Conservation (phyloP, 2,888 invertebrate genomes). For the Oscheius sp. region DNA sequence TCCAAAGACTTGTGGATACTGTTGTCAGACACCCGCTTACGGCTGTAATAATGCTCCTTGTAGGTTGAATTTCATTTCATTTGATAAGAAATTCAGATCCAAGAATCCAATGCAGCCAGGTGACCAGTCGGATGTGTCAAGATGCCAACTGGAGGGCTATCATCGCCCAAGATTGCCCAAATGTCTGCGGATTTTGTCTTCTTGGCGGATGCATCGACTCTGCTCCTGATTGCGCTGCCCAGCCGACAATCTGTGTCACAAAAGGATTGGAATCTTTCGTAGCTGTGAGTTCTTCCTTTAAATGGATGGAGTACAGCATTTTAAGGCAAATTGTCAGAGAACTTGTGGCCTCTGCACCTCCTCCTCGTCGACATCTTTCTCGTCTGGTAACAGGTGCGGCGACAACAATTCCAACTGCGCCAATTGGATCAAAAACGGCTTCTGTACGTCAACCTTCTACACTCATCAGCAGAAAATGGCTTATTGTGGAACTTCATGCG, state of each 20-base stretch:
- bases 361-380: neutral
- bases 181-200: conserved; percentile 21
- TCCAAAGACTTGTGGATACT: conserved; percentile 35
- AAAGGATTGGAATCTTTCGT: conserved; percentile 13
- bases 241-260: conserved; percentile 27
- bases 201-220: conserved; percentile 28
- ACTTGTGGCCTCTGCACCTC: conserved; percentile 11
- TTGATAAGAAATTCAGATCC: too few species aligned
- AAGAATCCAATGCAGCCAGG: conserved; percentile 16
- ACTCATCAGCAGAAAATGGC: neutral
- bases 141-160: conserved; percentile 6
- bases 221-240: conserved; percentile 25
- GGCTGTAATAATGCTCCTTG: conserved; percentile 18
- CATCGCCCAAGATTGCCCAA: conserved; percentile 14
- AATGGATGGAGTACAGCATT: neutral
- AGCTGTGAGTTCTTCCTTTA: neutral
- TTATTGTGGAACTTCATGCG: conserved; percentile 2
- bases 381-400: neutral
- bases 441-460: conserved; percentile 8
- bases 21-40: conserved; percentile 23
- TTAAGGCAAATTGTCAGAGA: conserved; percentile 14
- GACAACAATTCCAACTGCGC: conserved; percentile 2
- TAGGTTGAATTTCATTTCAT: too few species aligned
- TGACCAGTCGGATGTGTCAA: conserved; percentile 28
- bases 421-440: neutral